phyloP scores from a whole-genome alignment of 2,888 invertebrate genomes.

The Drosophila picticornis region DNA sequence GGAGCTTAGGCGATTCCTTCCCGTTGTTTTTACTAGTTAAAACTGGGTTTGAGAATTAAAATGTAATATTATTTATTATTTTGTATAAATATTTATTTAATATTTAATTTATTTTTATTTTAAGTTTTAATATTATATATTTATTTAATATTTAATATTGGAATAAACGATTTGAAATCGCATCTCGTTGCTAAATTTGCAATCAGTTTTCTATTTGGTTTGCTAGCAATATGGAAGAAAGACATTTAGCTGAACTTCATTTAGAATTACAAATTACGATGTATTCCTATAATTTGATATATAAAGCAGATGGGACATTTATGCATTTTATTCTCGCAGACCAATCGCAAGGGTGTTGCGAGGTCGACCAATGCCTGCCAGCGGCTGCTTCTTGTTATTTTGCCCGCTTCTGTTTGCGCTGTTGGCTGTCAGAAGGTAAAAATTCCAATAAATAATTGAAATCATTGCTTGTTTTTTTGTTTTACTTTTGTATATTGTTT shows the following conservation, averaged over 20 bases:
- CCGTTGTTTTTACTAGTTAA: neutral
- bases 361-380: neutral
- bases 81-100: neutral
- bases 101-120: no score
- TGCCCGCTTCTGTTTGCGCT: conserved; percentile 66
- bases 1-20: neutral
- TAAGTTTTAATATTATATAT: neutral
- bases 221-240: neutral
- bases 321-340: neutral
- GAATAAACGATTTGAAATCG: neutral
- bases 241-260: neutral
- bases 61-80: neutral
- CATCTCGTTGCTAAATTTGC: neutral
- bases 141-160: neutral
- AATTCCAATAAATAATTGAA: conserved; percentile 79
- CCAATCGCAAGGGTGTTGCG: conserved; percentile 19
- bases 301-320: neutral
- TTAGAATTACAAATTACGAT: neutral
- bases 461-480: conserved; percentile 64
- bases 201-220: neutral
- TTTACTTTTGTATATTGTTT: neutral
- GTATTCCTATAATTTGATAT: neutral
- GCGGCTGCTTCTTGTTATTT: conserved; percentile 30
- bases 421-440: conserved; percentile 78
- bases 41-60: neutral